phyloP scores from a whole-genome alignment of 2,888 invertebrate species.

The Chaitophorus viminalis region DNA sequence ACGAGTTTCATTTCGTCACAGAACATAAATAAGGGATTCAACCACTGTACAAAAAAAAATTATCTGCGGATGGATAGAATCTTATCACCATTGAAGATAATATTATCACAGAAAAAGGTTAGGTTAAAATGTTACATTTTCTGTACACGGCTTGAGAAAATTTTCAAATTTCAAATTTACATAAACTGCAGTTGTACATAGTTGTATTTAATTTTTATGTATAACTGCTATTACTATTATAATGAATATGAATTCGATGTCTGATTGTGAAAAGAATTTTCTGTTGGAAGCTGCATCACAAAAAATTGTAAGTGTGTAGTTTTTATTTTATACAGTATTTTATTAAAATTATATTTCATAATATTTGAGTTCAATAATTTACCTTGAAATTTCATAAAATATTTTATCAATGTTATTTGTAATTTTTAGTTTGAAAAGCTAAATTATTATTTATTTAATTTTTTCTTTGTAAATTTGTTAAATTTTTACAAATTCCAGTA shows the following conservation, averaged over 20 bases:
- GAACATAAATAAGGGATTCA: background rate
- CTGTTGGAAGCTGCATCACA: conserved; percentile 74
- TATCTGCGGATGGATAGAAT: no score
- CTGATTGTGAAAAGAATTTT: conserved; percentile 79
- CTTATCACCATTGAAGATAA: background rate
- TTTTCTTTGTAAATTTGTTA: no score
- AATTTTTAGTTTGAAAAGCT: no score
- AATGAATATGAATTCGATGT: conserved; percentile 73
- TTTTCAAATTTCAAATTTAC: background rate
- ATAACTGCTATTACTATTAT: no score
- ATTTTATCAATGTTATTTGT: no score
- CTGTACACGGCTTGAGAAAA: no score
- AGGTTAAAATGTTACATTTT: background rate
- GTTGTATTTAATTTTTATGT: background rate
- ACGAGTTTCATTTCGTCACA: background rate
- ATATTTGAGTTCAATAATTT: background rate
- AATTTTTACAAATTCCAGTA: no score
- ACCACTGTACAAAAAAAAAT: no score
- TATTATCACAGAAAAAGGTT: background rate
- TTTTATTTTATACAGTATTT: conserved; percentile 63
- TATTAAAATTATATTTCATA: background rate
- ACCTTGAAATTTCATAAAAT: no score
- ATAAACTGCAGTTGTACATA: background rate
- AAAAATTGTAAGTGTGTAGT: conserved; percentile 71
- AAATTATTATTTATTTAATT: background rate